Base-by-base conservation (phyloP, 2,113 vertebrate species). In the Melanerpes formicivorus region DNA sequence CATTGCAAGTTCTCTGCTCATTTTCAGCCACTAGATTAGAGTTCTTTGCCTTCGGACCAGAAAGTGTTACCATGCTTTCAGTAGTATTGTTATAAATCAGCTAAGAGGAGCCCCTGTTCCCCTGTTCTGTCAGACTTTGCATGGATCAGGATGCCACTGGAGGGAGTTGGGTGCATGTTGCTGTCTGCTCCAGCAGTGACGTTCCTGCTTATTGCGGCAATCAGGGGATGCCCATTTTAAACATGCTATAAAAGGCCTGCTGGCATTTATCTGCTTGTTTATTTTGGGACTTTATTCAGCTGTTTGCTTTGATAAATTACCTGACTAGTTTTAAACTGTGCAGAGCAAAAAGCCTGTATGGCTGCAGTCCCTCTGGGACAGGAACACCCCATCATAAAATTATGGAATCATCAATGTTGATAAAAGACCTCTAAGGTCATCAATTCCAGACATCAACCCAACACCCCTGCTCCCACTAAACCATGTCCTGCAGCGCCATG, bases 21-120 rank as follows among this genome's bases (percentile, higher is more conserved):
- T 65, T 32, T 34, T 72, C 50, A 48, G 0, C 6, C 25, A n/a
- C 72, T 29, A 56, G 25, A 37, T 30, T 40, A 27, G 26, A 59
- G 27, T 18, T 58, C 25, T 84, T 76, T 80, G 30, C 27, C 22
- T 75, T 67, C 50, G 64, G 32, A 23, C 25, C 25, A 21, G 29
- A 14, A 34, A 60, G 5, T 2, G 0, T 26, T 30, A 4, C 44
- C 3, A 0, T 48, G 5, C 22, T 58, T 67, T n/a, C 37, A 9
- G 22, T 18, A 22, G 11, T 18, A 16, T 18, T 75, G 9, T 15
- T 67, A 4, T 32, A 62, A 54, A 5, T 37, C n/a, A 25, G 8
- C 25, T 15, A 58, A 29, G 22, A 55, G 23, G 3, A 65, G 2
- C 14, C n/a, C 48, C 37, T 71, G 71, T 73, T 55, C 21, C 42